These are phyloP conservation scores for Hypocryptadius cinnamomeus DNA, from an alignment of 2,113 vertebrate species.

Conservation along the genomic window DNA sequence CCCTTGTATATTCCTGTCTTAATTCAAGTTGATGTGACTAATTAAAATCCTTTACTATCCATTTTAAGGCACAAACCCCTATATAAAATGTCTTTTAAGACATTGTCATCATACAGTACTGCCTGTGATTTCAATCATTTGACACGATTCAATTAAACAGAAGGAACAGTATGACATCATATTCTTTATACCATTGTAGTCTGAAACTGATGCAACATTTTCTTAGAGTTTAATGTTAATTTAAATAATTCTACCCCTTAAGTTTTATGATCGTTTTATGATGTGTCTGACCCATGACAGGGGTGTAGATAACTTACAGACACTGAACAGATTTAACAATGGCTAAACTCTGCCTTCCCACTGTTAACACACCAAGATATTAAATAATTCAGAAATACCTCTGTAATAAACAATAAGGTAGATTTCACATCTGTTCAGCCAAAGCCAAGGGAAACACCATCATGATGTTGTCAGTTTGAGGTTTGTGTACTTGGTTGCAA, in stretches of 20 bases:
- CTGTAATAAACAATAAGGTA: neutral
- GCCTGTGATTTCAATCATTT: neutral
- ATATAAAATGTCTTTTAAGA: neutral
- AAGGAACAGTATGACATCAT: neutral
- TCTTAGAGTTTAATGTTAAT: neutral
- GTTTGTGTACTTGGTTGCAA: neutral
- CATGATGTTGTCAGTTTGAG: neutral
- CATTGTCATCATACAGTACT: neutral
- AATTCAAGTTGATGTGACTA: neutral
- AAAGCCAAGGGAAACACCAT: neutral
- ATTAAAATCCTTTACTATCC: neutral
- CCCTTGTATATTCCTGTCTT: neutral
- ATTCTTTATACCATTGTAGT: neutral
- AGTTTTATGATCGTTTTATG: too few species aligned
- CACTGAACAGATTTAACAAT: neutral
- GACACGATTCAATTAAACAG: neutral
- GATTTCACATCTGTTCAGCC: neutral
- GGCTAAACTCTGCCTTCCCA: neutral
- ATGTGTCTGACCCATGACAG: neutral
- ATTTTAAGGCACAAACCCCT: neutral
- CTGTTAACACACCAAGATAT: neutral
- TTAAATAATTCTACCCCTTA: neutral
- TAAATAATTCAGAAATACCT: neutral
- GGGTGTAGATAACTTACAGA: neutral
- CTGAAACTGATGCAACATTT: neutral